These are phyloP conservation scores for Plebejus argus DNA, from an alignment of 2,888 invertebrate species.

Conservation along the genomic window DNA sequence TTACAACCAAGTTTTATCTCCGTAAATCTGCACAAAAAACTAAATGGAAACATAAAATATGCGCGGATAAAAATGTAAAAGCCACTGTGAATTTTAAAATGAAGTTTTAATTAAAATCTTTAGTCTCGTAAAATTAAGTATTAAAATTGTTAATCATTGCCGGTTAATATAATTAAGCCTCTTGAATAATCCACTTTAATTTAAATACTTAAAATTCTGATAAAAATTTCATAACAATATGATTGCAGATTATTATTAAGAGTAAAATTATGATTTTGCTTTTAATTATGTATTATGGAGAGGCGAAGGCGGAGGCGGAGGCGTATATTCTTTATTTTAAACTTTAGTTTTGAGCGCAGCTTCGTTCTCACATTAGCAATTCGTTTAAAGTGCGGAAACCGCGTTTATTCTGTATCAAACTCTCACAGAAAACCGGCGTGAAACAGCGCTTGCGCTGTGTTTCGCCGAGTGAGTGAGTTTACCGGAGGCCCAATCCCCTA, in stretches of 20 bases:
- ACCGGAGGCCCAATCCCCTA: too few relatives aligned
- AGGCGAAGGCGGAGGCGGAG: too few relatives aligned
- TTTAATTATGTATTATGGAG: too few relatives aligned
- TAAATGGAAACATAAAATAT: neutral
- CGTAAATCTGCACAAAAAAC: neutral
- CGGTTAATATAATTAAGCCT: slow-evolving; percentile 4
- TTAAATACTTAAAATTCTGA: neutral
- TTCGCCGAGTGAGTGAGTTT: too few relatives aligned
- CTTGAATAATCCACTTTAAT: neutral
- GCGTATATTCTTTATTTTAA: too few relatives aligned
- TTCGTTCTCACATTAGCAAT: too few relatives aligned
- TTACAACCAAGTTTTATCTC: neutral
- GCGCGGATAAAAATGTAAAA: neutral
- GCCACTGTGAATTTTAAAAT: neutral
- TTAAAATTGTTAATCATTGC: neutral
- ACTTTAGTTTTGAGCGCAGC: too few relatives aligned
- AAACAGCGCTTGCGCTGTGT: too few relatives aligned
- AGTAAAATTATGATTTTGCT: too few relatives aligned
- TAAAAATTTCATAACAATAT: neutral
- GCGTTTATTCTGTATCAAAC: too few relatives aligned
- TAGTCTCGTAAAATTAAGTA: neutral
- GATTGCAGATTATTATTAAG: neutral
- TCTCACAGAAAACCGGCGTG: too few relatives aligned
- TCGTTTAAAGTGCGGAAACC: too few relatives aligned
- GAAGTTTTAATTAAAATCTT: neutral